Evolutionary conservation across 37 sponge, comb jelly and placozoan species (phyloP).

Genomic region (Haliclona indistincta): DNA sequence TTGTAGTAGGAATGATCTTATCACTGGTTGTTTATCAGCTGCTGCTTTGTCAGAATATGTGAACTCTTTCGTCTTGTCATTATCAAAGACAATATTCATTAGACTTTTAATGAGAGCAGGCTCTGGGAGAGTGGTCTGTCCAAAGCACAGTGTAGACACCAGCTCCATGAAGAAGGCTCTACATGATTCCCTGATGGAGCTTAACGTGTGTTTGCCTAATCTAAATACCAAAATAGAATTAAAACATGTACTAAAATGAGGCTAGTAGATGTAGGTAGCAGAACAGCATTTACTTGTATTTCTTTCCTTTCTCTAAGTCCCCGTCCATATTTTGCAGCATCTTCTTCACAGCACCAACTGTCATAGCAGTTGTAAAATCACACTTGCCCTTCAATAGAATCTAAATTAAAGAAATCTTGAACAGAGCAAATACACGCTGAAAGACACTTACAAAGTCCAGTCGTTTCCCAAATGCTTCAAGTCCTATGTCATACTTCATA

Average conservation of each 20-base stretch:
- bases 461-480: slow-evolving; percentile 32
- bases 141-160: slow-evolving; percentile 69
- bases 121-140: slow-evolving; percentile 46
- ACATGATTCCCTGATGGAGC: slow-evolving; percentile 34
- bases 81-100: slow-evolving; percentile 45
- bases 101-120: slow-evolving; percentile 49
- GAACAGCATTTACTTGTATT: no score
- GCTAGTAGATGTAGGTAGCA: no score
- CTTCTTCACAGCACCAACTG: slow-evolving; percentile 2
- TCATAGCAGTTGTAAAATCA: slow-evolving; percentile 23
- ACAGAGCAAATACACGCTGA: no score
- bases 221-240: background rate
- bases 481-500: slow-evolving; percentile 39
- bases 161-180: slow-evolving; percentile 61
- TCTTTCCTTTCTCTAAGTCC: background rate
- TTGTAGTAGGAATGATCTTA: slow-evolving; percentile 65
- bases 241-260: background rate
- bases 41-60: slow-evolving; percentile 27
- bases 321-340: slow-evolving; percentile 13
- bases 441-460: slow-evolving; percentile 36
- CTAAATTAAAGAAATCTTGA: background rate
- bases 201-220: background rate
- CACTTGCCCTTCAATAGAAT: slow-evolving; percentile 6
- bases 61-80: slow-evolving; percentile 34
- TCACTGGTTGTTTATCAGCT: slow-evolving; percentile 41